These are phyloP conservation scores for Hemicordylus capensis DNA, from an alignment of 2,113 vertebrate species.

Conservation along the genomic window DNA sequence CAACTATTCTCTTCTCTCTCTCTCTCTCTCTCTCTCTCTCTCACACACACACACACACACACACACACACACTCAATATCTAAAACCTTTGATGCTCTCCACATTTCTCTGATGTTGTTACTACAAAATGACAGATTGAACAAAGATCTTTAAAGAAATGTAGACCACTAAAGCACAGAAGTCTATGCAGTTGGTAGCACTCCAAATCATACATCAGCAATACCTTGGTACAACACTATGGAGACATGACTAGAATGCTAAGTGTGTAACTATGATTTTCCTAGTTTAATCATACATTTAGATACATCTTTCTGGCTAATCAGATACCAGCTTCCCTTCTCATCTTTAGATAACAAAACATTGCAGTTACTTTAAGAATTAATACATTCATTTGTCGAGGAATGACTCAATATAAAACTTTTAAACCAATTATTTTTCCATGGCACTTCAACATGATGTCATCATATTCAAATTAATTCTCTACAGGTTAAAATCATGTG, in stretches of 20 bases:
- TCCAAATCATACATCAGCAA: conserved; percentile 28
- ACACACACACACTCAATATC: conserved; percentile 41
- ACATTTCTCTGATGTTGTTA: conserved; percentile 32
- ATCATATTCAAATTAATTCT: background rate
- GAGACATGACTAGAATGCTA: background rate
- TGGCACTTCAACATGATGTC: conserved; percentile 5
- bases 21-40: too few species aligned
- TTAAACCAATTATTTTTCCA: conserved; percentile 61
- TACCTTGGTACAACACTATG: background rate
- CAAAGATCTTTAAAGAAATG: background rate
- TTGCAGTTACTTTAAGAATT: conserved; percentile 68
- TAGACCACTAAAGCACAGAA: background rate
- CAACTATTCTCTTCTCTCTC: background rate
- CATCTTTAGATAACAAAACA: conserved; percentile 43
- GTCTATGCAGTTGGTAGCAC: background rate
- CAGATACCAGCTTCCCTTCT: conserved; percentile 52
- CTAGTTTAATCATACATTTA: conserved; percentile 4
- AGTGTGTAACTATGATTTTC: background rate
- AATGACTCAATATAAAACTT: conserved; percentile 82
- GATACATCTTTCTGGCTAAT: conserved; percentile 36
- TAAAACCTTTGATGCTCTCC: conserved; percentile 43
- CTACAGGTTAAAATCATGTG: background rate
- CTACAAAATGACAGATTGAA: conserved; percentile 31
- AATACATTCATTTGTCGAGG: conserved; percentile 74
- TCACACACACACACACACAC: background rate